Base-by-base conservation (phyloP, 2,797 vertebrate genomes). In the Natrix natrix region DNA sequence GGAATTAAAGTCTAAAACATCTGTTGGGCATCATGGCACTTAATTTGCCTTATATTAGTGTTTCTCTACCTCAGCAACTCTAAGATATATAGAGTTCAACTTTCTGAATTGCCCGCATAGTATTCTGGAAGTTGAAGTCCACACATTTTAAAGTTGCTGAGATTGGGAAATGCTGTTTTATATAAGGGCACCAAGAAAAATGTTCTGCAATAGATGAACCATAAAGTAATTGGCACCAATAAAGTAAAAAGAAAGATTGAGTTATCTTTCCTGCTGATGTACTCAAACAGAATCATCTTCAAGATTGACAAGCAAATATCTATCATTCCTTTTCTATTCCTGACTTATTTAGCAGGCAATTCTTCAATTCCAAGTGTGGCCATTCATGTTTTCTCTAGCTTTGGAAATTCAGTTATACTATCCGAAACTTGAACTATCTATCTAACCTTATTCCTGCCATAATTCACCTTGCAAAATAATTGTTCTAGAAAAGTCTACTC, bases 331-430 rank as follows among this genome's bases (percentile, higher is more conserved):
- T 95, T 96, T 95, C 43, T 94, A 55, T 11, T 92, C 0, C 43
- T 91, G 94, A 86, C 7, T 94, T 94, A 32, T 55, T 20, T 59
- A 89, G 55, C 32, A 60, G 1, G 13, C 60, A 54, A 32, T 87
- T 60, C 20, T 92, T 95, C 94, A 69, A 2, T 89, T 94, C 92
- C 90, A 86, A 11, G 37, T 93, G 94, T 17, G 93, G 52, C 94
- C 69, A 56, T 22, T 54, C 74, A 63, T 37, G 90, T 59, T 10
- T 93, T 93, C 92, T 94, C 86, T 92, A 32, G 12, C 8, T 78
- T 48, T 14, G 74, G 0, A 89, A 60, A 0, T 28, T 91, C 12
- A 86, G 13, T 91, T 63, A 61, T 54, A 14, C n/a, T 61, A 26
- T 61, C 37, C 32, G 3, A 87, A 87, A n/a, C 14, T 12, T 63